A percentile compares a stretch with the other conserved stretches of the same genome.
These are phyloP conservation scores for Dendrolimus punctatus DNA, from an alignment of 1,140 invertebrate species.

Conservation along the genomic window DNA sequence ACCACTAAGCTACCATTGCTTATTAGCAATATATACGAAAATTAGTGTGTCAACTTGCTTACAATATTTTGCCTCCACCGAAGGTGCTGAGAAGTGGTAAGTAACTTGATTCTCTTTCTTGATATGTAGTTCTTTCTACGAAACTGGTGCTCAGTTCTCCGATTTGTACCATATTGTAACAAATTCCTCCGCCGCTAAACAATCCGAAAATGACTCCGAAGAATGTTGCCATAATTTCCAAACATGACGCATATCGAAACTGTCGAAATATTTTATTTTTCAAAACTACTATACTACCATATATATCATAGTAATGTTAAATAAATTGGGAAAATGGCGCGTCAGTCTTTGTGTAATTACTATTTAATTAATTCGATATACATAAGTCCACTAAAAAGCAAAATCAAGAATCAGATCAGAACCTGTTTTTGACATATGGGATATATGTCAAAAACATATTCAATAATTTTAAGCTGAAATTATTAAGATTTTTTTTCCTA, in stretches of 20 bases:
- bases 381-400: no score
- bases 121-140: slow-evolving; percentile 69
- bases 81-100: slow-evolving; percentile 64
- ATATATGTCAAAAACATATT: no score
- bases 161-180: slow-evolving; percentile 79
- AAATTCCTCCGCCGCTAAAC: slow-evolving; percentile 67
- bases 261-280: slow-evolving; percentile 16
- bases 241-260: slow-evolving; percentile 61
- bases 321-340: no score
- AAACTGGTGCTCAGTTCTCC: slow-evolving; percentile 79
- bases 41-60: slow-evolving; percentile 41
- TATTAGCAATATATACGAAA: no score
- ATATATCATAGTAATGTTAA: background rate
- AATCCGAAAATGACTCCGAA: slow-evolving; percentile 49
- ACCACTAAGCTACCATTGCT: no score
- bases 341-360: no score
- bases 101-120: slow-evolving; percentile 49
- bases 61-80: slow-evolving; percentile 73
- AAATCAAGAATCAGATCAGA: no score
- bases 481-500: no score
- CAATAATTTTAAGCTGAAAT: no score
- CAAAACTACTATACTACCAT: background rate
- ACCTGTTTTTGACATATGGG: no score
- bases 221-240: slow-evolving; percentile 45
- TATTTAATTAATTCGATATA: no score